A percentile compares a stretch with the other conserved stretches of the same genome.
These are phyloP conservation scores for Arnoldichthys spilopterus DNA, from an alignment of 2,797 vertebrate genomes.

Conservation along the genomic window DNA sequence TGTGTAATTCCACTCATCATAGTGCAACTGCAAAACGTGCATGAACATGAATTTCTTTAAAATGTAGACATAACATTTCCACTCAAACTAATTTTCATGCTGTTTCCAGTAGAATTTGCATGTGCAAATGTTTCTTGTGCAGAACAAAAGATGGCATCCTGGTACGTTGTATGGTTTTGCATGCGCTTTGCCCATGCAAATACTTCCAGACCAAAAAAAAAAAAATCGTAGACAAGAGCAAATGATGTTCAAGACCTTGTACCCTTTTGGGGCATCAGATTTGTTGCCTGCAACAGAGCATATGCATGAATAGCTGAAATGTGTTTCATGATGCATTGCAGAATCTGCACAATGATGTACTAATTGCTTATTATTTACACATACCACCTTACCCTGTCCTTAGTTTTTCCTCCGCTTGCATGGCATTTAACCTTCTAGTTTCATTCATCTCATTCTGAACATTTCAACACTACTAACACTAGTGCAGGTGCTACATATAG, in stretches of 20 bases:
- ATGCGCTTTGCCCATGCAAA: constrained; percentile 18
- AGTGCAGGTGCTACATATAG: not conserved
- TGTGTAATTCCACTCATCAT: constrained; percentile 7
- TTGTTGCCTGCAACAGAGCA: not conserved
- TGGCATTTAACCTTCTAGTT: not conserved
- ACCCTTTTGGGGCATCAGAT: not conserved
- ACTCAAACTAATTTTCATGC: not conserved
- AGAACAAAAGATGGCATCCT: not conserved
- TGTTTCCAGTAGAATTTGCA: constrained; percentile 19
- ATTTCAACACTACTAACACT: constrained; percentile 26
- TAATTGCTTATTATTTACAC: constrained; percentile 4
- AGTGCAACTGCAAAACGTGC: constrained; percentile 24
- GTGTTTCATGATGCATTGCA: not conserved
- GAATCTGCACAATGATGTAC: not conserved
- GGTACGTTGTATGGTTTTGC: not conserved
- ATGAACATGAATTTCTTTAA: not conserved
- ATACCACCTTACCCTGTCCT: constrained; percentile 11
- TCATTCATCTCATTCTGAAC: no score
- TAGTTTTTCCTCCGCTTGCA: constrained; percentile 1
- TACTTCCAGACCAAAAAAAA: not conserved
- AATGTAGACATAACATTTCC: not conserved
- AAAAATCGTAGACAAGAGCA: not conserved
- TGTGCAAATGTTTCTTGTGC: constrained; percentile 28
- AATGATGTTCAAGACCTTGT: not conserved
- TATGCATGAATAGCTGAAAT: constrained; percentile 6